Conservation (phyloP, 1,140 invertebrate species). For the Anastrepha ludens region DNA sequence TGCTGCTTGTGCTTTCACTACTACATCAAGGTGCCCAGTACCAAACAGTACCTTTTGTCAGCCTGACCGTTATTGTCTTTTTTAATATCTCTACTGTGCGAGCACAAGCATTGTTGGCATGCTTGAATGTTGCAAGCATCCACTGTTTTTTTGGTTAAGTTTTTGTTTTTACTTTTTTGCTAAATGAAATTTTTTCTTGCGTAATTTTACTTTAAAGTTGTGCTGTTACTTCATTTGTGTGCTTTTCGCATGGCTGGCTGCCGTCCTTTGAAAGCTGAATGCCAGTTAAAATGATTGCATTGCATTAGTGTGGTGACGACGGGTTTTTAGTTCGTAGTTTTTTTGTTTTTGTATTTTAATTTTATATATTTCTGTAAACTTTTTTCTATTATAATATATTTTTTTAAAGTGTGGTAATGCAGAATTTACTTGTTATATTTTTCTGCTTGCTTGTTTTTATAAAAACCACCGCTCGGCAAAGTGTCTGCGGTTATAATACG, state of each 20-base stretch:
- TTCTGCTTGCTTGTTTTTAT: not conserved
- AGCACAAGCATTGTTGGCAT: no score
- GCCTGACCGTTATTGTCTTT: no score
- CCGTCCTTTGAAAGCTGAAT: not conserved
- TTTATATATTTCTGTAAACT: not conserved
- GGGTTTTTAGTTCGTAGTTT: not conserved
- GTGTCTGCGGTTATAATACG: slow-evolving; percentile 4
- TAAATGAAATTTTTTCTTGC: not conserved
- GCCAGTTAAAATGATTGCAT: not conserved
- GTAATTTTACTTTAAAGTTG: slow-evolving; percentile 5
- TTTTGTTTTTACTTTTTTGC: no score
- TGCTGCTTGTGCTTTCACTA: no score
- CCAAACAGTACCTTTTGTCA: no score
- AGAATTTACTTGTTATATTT: no score
- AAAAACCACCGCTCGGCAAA: not conserved
- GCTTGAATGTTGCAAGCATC: no score
- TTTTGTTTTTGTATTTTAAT: not conserved
- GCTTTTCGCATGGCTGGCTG: not conserved
- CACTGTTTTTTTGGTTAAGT: no score
- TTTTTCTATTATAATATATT: not conserved
- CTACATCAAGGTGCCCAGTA: no score
- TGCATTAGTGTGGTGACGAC: not conserved
- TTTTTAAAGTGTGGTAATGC: no score
- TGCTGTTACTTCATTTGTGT: not conserved
- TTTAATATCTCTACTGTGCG: no score